Evolutionary conservation across 2,797 vertebrate species (phyloP), one percentile per base, ranked within the genome.

Genomic region (Cottoperca gobio): DNA sequence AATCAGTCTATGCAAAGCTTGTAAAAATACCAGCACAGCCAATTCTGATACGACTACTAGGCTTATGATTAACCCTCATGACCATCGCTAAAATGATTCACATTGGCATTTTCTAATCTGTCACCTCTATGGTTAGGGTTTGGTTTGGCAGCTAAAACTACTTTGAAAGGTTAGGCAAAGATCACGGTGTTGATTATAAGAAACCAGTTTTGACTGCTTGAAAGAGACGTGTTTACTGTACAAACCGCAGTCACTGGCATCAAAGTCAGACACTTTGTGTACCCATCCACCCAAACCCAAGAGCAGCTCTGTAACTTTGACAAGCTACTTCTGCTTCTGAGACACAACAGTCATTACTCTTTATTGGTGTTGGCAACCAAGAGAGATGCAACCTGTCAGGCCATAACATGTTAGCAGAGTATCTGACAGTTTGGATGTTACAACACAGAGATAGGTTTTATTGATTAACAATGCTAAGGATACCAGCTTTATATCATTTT

Each of bases 201-300:
- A 68, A 76, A 67, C 14, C 12, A 43, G 24, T 35, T 69, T 17
- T 54, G 46, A 49, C 11, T 61, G 37, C 46, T 64, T 67, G 60
- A 70, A 62, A 74, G 23, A 73, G 59, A 65, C 6, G 1, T 53
- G 24, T 43, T 64, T 16, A 9, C 37, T 54, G 48, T 33, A n/a
- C 46, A 73, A 45, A 65, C 75, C 58, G 21, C 6, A 53, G 54
- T 57, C 28, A 4, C 11, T 78, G 66, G 67, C 53, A 21, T 49
- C 49, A 46, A 50, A 60, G 31, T 16, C 24, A 1, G 57, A 13
- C 28, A 33, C 48, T 58, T 68, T 33, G 23, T 68, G 10, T 11
- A 46, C 42, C 13, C 55, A 33, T 81, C 19, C 12, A 26, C 11
- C 19, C 39, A 76, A 53, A 72, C 2, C 14, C 3, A 40, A 31